Evolutionary conservation across 2,888 invertebrate genomes (phyloP), one percentile per base, ranked within the genome.

Genomic region (Orchestes rusci): DNA sequence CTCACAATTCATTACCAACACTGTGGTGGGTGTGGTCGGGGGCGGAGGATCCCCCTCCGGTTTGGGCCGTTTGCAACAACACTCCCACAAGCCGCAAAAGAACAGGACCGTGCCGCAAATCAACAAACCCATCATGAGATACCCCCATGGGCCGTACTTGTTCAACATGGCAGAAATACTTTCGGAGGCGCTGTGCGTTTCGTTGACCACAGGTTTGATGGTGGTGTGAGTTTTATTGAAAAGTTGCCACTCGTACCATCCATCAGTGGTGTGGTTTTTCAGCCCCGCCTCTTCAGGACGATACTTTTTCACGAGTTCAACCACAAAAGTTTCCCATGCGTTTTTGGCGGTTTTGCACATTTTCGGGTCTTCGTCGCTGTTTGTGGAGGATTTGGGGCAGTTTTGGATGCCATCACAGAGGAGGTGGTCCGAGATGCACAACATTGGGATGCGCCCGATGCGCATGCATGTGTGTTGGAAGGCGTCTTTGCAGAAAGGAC

Each of bases 81-180:
- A 70, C 48, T 71, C 82, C 81, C 82, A 82, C 52, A 82, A 71
- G 13, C 82, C 73, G 56, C 82, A 82, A 65, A 82, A 77, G 70
- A 82, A 75, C 55, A 83, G 71, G 29, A 82, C 76, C 8, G 79
- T 77, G 16, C 80, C 81, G 60, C 81, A 82, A 52, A 82, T 73
- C 28, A 82, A 67, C 76, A 82, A 80, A 38, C 81, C 82, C 40
- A 82, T 72, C 64, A 82, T 79, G 27, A 82, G 70, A 60, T 82
- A 82, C 54, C 82, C 82, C 82, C 82, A 82, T 0, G 82, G 81
- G 0, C 82, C 82, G 62, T 82, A 82, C 41, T 80, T 80, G 46
- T 79, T 77, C 51, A 82, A 66, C 32, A 79, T 79, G 5, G 76
- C 76, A 8, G 71, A 70, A 10, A 72, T 58, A 2, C 69, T 67